Base-by-base conservation (phyloP, 2,888 invertebrate genomes). In the Formica aserva region DNA sequence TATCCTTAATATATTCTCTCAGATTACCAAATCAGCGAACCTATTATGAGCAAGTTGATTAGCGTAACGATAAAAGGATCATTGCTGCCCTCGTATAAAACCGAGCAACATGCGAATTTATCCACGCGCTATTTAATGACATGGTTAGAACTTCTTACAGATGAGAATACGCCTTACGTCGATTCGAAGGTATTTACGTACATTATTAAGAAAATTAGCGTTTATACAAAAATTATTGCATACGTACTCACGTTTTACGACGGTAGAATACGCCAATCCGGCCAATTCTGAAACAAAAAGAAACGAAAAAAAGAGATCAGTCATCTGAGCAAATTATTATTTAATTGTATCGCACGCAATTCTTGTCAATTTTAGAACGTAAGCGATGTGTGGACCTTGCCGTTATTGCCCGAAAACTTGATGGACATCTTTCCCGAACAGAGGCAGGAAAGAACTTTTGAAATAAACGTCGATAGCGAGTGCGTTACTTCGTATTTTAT, bases 371-470 rank as follows among this genome's bases (percentile, higher is more conserved):
- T 32, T 26, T 88, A 96, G 96, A 96, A 95, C 86, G 92, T 95
- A 65, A 95, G 96, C 4, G 94, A 96, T 6, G 92, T 95, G 0
- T 97, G 97, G 97, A 93, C 94, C 0, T 93, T 98, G 45, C 95
- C 96, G 0, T 93, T 97, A 0, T 95, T 96, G 3, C 95, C 96
- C 0, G 95, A 96, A 26, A 95, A 96, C 18, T 92, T 96, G 9
- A 95, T 97, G n/a, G 96, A 97, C 76, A 95, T 96, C 85, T 96
- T 96, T 6, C 96, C 95, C 18, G 95, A 95, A 94, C 96, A 93
- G 90, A 95, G 92, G 55, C 95, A 88, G 76, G 96, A 92, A 86
- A 96, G 91, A 87, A 94, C 95, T 92, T 94, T 96, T 91, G 87
- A 90, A 3, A 88, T 96, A n/a, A 84, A 92, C 9, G 83, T 92